Evolutionary conservation across 2,888 invertebrate species (phyloP), one percentile per base, ranked within the genome.

Genomic region (Cerastoderma edule): DNA sequence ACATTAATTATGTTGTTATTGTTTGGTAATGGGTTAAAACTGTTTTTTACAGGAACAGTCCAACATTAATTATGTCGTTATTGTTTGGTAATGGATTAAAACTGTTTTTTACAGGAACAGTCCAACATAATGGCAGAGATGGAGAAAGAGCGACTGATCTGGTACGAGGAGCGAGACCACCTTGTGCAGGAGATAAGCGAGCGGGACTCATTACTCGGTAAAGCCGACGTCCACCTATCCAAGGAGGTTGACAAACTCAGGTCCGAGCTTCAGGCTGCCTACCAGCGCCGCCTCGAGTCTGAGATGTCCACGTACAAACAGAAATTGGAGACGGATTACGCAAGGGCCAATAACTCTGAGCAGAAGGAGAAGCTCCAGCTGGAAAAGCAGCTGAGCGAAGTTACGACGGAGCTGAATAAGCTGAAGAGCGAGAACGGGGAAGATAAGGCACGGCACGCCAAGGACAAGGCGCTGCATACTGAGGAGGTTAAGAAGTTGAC

Each of bases 141-240:
- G 1, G 80, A 83, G 46, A 78, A 79, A 57, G 83, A 85, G 27
- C 53, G 76, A 27, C 33, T 80, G 0, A 27, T 76, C 30, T 85
- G 83, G 81, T 82, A 80, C 33, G 76, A 83, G 16, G 84, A 86
- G 56, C 64, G 80, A 8, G 75, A 80, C 28, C 75, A 69, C 24
- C 66, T 84, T 22, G 67, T 80, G 24, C 80, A 83, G 60, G 86
- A 86, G 53, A 79, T 86, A 8, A 65, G 74, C 35, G 83, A 83
- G 27, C 65, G 86, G 30, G 86, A 87, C 39, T 75, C 79, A 24
- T 73, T 87, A 0, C 80, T 87, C 28, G 83, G 80, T n/a, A 84
- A 85, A 69, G 87, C 87, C 2, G 87, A 87, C 67, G 60, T 69
- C 6, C 87, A 87, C 73, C 75, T 87, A 27, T 83, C 85, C 6